Evolutionary conservation across 2,797 vertebrate species (phyloP).

Genomic region (Harpagifer antarcticus): DNA sequence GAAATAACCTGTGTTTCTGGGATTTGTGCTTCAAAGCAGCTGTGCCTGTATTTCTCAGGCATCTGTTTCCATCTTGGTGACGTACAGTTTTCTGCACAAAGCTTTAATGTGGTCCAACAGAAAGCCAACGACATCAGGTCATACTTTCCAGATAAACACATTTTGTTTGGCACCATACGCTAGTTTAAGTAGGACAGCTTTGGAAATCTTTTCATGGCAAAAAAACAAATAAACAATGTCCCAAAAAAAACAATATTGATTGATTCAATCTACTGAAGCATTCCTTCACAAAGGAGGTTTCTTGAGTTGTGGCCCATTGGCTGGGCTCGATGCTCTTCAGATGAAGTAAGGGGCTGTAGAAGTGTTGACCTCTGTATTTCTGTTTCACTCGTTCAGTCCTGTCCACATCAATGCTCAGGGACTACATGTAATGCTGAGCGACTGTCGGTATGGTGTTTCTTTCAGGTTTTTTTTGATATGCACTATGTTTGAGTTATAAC

Average conservation of each 20-base stretch:
- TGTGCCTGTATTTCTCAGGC: not conserved
- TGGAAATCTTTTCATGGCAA: conserved; percentile 33
- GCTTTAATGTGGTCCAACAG: conserved; percentile 17
- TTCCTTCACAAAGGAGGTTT: conserved; percentile 23
- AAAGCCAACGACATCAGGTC: conserved; percentile 31
- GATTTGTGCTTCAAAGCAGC: not conserved
- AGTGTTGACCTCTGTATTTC: conserved; percentile 17
- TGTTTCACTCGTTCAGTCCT: not conserved
- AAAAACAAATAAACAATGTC: conserved; percentile 18
- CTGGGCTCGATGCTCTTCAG: conserved; percentile 38
- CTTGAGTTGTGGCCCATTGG: conserved; percentile 24
- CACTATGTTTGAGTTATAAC: not conserved
- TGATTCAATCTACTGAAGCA: conserved; percentile 28
- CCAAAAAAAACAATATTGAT: conserved; percentile 33
- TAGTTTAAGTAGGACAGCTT: conserved; percentile 24
- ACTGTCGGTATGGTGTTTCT: conserved; percentile 7
- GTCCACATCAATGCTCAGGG: conserved; percentile 40
- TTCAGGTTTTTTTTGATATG: conserved; percentile 17
- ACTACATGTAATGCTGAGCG: conserved; percentile 25
- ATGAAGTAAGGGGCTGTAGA: conserved; percentile 30
- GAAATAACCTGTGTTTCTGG: not conserved
- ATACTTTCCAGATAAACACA: conserved; percentile 13
- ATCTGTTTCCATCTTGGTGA: not conserved
- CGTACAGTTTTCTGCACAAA: conserved; percentile 1
- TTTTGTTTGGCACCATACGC: conserved; percentile 3